Conservation (phyloP, 2,888 invertebrate genomes). For the Arge pagana region DNA sequence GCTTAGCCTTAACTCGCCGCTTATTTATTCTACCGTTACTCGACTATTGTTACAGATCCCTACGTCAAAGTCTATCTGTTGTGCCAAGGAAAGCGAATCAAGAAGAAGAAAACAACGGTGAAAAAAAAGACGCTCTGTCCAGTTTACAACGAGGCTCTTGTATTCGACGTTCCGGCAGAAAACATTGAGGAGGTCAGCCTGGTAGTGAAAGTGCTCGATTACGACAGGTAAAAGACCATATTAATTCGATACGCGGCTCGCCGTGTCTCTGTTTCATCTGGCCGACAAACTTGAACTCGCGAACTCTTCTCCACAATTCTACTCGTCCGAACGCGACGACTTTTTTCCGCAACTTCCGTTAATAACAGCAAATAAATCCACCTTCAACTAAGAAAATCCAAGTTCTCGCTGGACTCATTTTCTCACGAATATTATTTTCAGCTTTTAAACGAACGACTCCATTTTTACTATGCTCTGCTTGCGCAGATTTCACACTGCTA, state of each 20-base stretch:
- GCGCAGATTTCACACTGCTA: too few species aligned
- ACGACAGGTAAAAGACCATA: conserved; percentile 83
- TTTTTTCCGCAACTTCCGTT: background rate
- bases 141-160: conserved; percentile 91
- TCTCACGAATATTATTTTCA: too few species aligned
- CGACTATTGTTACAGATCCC: conserved; percentile 71
- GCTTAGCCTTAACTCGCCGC: background rate
- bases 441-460: too few species aligned
- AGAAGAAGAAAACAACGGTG: conserved; percentile 92
- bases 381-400: too few species aligned
- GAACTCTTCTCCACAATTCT: background rate
- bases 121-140: conserved; percentile 86
- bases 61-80: conserved; percentile 91
- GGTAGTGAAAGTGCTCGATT: conserved; percentile 85
- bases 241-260: too few species aligned
- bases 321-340: background rate
- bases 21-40: background rate
- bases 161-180: conserved; percentile 86
- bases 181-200: conserved; percentile 83
- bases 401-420: too few species aligned
- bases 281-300: background rate
- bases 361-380: too few species aligned
- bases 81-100: conserved; percentile 85
- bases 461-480: too few species aligned
- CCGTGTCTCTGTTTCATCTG: too few species aligned